phyloP scores from a whole-genome alignment of 1,140 invertebrate genomes.

The Panagrolaimus sp. region DNA sequence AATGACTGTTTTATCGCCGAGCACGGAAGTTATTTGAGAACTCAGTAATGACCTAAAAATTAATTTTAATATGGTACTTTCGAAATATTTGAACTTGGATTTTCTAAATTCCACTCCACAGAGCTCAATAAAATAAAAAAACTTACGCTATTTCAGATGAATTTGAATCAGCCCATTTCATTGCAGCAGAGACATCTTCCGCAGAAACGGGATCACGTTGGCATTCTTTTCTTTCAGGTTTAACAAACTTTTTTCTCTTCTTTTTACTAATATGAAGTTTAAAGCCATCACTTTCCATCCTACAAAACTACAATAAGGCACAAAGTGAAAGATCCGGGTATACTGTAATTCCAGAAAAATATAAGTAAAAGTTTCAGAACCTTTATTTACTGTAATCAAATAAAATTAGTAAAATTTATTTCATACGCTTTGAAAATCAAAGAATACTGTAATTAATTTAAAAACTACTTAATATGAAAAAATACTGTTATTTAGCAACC shows the following conservation, averaged over 20 bases:
- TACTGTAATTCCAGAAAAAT: neutral
- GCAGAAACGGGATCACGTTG: neutral
- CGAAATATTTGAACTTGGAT: too few relatives aligned
- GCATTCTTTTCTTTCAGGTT: neutral
- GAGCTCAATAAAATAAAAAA: too few relatives aligned
- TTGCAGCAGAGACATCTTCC: neutral
- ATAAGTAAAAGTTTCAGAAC: neutral
- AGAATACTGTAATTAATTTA: neutral
- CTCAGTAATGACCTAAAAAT: neutral
- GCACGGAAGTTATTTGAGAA: neutral
- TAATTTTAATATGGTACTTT: neutral
- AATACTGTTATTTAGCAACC: neutral
- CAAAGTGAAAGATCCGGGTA: too few relatives aligned
- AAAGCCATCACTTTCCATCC: conserved; percentile 5
- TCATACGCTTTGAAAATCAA: neutral
- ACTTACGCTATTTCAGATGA: neutral
- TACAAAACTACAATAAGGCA: too few relatives aligned
- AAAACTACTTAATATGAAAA: too few relatives aligned
- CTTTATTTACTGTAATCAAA: neutral
- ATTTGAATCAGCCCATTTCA: neutral
- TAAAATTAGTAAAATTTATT: neutral
- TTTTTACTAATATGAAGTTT: neutral
- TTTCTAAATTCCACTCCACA: too few relatives aligned
- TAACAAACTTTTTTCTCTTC: neutral
- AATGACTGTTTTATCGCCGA: neutral